Conservation (phyloP, 2,797 vertebrate genomes). For the Ammospiza maritima region DNA sequence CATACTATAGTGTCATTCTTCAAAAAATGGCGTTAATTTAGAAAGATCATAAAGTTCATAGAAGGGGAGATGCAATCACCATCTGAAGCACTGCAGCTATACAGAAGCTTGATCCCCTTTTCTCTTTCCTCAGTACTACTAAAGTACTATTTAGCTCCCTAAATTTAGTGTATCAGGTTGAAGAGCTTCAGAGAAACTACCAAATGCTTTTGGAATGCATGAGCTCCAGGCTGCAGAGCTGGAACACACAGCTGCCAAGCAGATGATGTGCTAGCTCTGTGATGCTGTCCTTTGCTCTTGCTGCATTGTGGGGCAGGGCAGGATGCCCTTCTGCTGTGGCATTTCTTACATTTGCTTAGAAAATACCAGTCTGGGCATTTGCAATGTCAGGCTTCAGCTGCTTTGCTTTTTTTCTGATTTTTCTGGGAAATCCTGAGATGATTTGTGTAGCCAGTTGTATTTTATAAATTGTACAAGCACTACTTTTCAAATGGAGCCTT, state of each 20-base stretch:
- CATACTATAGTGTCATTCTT: neutral
- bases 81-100: neutral
- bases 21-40: neutral
- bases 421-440: neutral
- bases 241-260: neutral
- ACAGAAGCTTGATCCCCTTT: neutral
- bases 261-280: neutral
- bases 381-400: neutral
- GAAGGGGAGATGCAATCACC: neutral
- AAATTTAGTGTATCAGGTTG: neutral
- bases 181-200: neutral
- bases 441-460: neutral
- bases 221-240: neutral
- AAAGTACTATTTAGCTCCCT: neutral
- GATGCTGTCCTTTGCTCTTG: neutral
- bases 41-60: neutral
- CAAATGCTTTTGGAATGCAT: neutral
- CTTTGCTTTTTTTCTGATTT: constrained; percentile 14
- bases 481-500: constrained; percentile 14
- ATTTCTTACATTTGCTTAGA: neutral
- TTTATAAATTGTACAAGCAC: neutral
- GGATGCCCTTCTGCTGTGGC: neutral
- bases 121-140: neutral
- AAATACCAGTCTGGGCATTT: neutral
- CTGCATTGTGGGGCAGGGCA: neutral